These are phyloP conservation scores for Elgaria multicarinata DNA, from an alignment of 2,113 vertebrate genomes.

Conservation along the genomic window DNA sequence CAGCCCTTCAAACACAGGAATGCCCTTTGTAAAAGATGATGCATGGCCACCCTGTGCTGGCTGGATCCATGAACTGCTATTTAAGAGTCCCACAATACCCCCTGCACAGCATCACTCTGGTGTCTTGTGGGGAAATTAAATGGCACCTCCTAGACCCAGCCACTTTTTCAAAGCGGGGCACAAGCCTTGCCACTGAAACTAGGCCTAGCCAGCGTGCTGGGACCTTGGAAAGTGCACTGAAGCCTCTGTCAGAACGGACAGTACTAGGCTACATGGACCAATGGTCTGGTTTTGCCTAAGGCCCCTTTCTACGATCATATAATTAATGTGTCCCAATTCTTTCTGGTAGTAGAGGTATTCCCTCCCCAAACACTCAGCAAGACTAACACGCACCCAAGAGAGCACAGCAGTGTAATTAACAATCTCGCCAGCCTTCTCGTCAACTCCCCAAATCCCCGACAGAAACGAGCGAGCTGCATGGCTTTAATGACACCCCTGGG, in stretches of 20 bases:
- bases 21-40: too few species aligned
- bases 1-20: too few species aligned
- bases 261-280: accelerated
- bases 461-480: background rate
- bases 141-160: background rate
- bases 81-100: background rate
- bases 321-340: background rate
- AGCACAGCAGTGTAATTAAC: background rate
- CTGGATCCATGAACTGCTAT: background rate
- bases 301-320: background rate
- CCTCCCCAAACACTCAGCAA: background rate
- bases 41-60: too few species aligned
- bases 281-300: too few species aligned
- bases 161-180: background rate
- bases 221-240: background rate
- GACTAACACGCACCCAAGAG: background rate
- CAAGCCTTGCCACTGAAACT: too few species aligned
- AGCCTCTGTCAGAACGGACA: background rate
- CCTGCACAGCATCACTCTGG: background rate
- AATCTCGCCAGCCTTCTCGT: background rate
- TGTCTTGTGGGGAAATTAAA: background rate
- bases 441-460: background rate
- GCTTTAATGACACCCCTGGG: background rate
- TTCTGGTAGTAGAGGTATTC: background rate
- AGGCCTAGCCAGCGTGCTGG: too few species aligned